phyloP scores from a whole-genome alignment of 2,888 invertebrate species.

The Lithophane socia region DNA sequence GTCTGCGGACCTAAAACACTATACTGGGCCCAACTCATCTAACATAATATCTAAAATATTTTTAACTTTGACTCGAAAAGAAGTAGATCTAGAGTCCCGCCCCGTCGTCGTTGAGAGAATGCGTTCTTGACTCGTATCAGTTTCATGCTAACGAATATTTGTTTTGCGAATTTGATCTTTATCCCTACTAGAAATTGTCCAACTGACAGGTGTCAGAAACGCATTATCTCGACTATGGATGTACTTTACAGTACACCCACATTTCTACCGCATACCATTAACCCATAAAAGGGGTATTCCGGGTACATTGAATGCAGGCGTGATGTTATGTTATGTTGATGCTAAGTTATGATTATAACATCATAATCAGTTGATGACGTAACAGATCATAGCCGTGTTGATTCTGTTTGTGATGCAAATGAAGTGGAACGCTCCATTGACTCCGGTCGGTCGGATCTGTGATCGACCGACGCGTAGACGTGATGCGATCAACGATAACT shows the following conservation, averaged over 20 bases:
- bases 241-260: background rate
- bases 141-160: no score
- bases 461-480: constrained; percentile 35
- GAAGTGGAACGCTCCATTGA: constrained; percentile 69
- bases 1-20: no score
- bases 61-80: no score
- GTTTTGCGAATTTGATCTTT: no score
- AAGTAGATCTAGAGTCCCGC: no score
- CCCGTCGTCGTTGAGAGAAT: no score
- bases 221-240: background rate
- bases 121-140: no score
- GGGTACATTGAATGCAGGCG: background rate
- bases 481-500: constrained; percentile 34
- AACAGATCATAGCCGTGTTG: constrained; percentile 74
- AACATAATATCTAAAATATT: no score
- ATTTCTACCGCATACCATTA: background rate
- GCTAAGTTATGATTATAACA: constrained; percentile 19
- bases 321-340: background rate
- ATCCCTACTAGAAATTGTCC: no score
- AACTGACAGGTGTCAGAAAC: no score
- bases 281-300: background rate
- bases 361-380: constrained; percentile 70
- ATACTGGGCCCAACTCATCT: no score
- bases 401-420: constrained; percentile 77
- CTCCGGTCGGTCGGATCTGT: constrained; percentile 33